Base-by-base conservation (phyloP, 23 tunicate species). In the Diplosoma virens region DNA sequence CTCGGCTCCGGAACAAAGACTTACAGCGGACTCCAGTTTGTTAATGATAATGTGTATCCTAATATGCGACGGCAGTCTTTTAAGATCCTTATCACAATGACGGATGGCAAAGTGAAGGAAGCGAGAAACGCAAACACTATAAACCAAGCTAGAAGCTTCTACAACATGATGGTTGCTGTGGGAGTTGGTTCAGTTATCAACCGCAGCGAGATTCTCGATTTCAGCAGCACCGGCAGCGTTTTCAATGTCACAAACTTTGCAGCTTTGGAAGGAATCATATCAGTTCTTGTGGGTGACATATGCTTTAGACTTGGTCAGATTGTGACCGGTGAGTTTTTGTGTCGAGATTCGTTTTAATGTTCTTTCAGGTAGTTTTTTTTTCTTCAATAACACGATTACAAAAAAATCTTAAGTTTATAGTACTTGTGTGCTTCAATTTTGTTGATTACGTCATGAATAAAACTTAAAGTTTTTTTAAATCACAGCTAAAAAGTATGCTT, bases 1-100 rank as follows among this genome's bases (percentile, higher is more conserved):
- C 81, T 85, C 87, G 32, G 93, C 1, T 85, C 92, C 7, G 97
- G 97, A 6, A 92, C 97, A 1, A 85, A 81, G 77, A 85, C 97
- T 0, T 92, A 80, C 87, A 77, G 77, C 11, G 97, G 79, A 11
- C 81, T 92, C 3, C 41, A 69, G 2, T 92, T 75, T 71, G 93
- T 92, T 52, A 85, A 81, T 64, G 0, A 34, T 18, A 46, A 66
- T 3, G 84, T 92, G 17, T 67, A 66, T 25, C 87, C 97, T 18
- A 18, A 30, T 11, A 56, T 80, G 76, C 78, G 97, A 68, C 33
- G 26, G 0, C 34, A 58, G 5, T 67, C 97, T 0, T 81, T 46
- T 63, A 92, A 85, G 37, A 85, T 92, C 31, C 87, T 92, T 32
- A 81, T 92, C 69, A 92, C 97, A 4, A 76, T 92, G 87, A 92